Evolutionary conservation across 1,140 invertebrate genomes (phyloP).

Genomic region (Nixonia krombeini): DNA sequence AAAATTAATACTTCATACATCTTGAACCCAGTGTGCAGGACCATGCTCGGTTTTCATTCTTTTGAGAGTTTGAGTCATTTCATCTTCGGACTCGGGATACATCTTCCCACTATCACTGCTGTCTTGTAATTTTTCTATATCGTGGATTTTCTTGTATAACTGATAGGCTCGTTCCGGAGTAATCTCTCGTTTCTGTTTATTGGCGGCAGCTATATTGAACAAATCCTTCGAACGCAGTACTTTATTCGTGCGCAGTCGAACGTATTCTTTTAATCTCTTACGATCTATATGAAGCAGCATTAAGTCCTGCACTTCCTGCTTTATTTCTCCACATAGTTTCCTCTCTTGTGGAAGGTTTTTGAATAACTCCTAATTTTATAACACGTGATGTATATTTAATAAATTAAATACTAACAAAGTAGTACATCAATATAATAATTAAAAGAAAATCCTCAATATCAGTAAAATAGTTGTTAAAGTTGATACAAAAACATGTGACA

Average conservation of each 20-base stretch:
- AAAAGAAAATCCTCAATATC: too few relatives aligned
- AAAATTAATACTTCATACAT: constrained; percentile 45
- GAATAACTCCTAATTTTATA: constrained; percentile 58
- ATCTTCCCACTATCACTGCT: constrained; percentile 60
- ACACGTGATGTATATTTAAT: constrained; percentile 13
- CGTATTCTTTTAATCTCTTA: constrained; percentile 66
- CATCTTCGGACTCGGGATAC: constrained; percentile 69
- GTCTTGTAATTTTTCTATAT: constrained; percentile 64
- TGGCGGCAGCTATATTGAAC: constrained; percentile 68
- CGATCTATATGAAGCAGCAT: constrained; percentile 66
- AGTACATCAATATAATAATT: too few relatives aligned
- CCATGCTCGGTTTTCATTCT: constrained; percentile 65
- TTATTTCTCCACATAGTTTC: constrained; percentile 65
- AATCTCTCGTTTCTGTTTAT: constrained; percentile 68
- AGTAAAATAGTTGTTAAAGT: too few relatives aligned
- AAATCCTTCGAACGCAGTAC: constrained; percentile 67
- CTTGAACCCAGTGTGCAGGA: constrained; percentile 58
- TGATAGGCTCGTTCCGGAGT: constrained; percentile 71
- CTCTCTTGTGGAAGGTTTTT: constrained; percentile 68
- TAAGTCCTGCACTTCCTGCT: constrained; percentile 67
- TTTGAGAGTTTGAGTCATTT: constrained; percentile 66
- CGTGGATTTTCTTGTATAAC: constrained; percentile 69
- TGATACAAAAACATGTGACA: too few relatives aligned
- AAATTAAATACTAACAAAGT: constrained; percentile 1
- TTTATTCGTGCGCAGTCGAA: constrained; percentile 64